Base-by-base conservation (phyloP, 2,888 invertebrate genomes). In the Polymixis flavicincta region DNA sequence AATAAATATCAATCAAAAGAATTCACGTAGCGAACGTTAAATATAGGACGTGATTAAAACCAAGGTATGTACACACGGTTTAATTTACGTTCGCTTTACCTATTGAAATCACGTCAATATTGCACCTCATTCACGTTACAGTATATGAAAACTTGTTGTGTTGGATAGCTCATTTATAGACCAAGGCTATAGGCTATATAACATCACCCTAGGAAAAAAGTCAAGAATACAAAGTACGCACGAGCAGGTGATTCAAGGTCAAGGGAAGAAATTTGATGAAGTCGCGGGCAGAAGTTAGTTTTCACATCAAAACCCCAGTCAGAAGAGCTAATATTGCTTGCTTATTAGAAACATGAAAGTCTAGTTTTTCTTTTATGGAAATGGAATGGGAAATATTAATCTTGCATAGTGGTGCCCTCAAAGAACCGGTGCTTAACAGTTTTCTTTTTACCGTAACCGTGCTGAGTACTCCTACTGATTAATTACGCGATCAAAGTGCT, bases 1-100 rank as follows among this genome's bases (percentile, higher is more conserved):
- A 55, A 71, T 45, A n/a, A 55, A 52, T 22, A 32, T n/a, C 4
- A 11, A 57, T 9, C 55, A 48, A 70, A 70, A 70, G 22, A 50
- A 17, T 57, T 59, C 25, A 42, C 17, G 17, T 8, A 67, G 13
- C 25, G 5, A 8, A 67, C 19, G 19, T 52, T 19, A 19, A 45
- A 13, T 13, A 13, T 45, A 13, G 11, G 42, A 45, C 42, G 42
- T 45, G 42, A 45, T 45, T 45, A 45, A 45, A 45, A 45, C 42
- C 42, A 11, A 45, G 42, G 42, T 45, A n/a, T n/a, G n/a, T n/a
- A 37, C 19, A n/a, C n/a, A 54, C 17, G n/a, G 9, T 63, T 63
- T 13, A 54, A 48, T 37, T 55, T n/a, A n/a, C 55, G 37, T 11
- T 28, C 48, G 14, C 11, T 55, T 11, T 32, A 28, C 14, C 25